Evolutionary conservation across 1,140 invertebrate species (phyloP).

Genomic region (Saccostrea cuccullata): DNA sequence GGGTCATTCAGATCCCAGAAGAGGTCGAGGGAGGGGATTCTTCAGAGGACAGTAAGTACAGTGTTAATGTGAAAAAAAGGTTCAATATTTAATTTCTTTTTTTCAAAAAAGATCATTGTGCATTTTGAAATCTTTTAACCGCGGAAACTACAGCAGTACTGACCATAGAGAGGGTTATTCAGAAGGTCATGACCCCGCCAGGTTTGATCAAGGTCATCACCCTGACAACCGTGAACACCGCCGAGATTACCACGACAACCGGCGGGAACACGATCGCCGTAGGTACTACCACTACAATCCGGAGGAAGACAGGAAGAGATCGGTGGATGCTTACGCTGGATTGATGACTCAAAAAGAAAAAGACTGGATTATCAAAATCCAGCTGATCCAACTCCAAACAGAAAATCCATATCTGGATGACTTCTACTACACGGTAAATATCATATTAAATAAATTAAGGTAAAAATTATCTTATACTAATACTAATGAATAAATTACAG

Average conservation of each 20-base stretch:
- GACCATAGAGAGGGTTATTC: constrained; percentile 30
- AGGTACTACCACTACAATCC: constrained; percentile 54
- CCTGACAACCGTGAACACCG: constrained; percentile 40
- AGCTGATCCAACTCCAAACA: constrained; percentile 87
- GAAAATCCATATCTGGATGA: constrained; percentile 80
- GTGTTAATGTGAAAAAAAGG: too few species aligned
- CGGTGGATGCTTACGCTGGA: constrained; percentile 89
- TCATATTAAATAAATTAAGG: not conserved
- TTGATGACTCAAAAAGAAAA: constrained; percentile 95
- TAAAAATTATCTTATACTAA: too few species aligned
- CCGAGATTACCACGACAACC: constrained; percentile 37
- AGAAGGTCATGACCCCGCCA: constrained; percentile 17
- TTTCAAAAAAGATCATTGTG: too few species aligned
- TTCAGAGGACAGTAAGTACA: constrained; percentile 4
- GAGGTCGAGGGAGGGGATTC: not conserved
- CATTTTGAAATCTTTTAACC: not conserved
- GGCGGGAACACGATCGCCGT: constrained; percentile 38
- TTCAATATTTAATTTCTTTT: too few species aligned
- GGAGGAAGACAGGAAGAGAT: constrained; percentile 44
- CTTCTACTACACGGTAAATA: constrained; percentile 80
- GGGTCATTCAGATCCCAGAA: constrained; percentile 5
- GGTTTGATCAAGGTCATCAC: constrained; percentile 33
- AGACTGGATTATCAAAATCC: constrained; percentile 95
- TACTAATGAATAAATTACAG: too few species aligned
- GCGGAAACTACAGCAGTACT: constrained; percentile 42